A percentile compares a stretch with the other conserved stretches of the same genome.
Evolutionary conservation across 2,888 invertebrate species (phyloP).

Genomic region (Polydrusus cervinus): DNA sequence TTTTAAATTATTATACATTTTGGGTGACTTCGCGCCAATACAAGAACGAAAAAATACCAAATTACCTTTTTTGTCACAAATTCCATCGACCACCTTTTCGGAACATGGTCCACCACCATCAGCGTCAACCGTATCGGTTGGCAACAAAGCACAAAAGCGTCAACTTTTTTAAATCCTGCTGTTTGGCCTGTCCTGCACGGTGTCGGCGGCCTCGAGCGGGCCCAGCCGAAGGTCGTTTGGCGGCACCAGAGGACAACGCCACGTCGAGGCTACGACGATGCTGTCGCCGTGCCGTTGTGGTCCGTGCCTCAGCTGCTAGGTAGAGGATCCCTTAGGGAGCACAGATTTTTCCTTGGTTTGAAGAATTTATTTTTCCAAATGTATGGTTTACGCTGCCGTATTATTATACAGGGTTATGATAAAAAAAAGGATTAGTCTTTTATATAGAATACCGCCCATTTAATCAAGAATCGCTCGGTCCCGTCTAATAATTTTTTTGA

Average conservation of each 20-base stretch:
- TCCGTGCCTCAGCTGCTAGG: conserved; percentile 20
- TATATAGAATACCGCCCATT: too few relatives aligned
- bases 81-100: conserved; percentile 2
- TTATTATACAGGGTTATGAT: too few relatives aligned
- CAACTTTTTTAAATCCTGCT: conserved; percentile 3
- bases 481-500: too few relatives aligned
- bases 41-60: too few relatives aligned
- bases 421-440: too few relatives aligned
- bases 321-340: not conserved
- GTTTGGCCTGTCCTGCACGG: not conserved
- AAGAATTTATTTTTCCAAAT: not conserved
- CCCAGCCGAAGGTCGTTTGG: conserved; percentile 42
- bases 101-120: not conserved
- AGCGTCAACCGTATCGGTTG: conserved; percentile 2
- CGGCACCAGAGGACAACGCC: conserved; percentile 50
- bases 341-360: not conserved
- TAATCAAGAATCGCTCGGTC: too few relatives aligned
- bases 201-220: conserved; percentile 40
- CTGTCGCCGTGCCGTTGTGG: conserved; percentile 4
- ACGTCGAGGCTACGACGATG: conserved; percentile 47
- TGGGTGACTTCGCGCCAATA: too few relatives aligned
- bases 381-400: too few relatives aligned
- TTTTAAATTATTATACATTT: too few relatives aligned
- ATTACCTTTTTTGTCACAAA: not conserved
- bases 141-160: conserved; percentile 4